Evolutionary conservation across 2,113 vertebrate genomes (phyloP).

Genomic region (Hippocampus guttulatus): DNA sequence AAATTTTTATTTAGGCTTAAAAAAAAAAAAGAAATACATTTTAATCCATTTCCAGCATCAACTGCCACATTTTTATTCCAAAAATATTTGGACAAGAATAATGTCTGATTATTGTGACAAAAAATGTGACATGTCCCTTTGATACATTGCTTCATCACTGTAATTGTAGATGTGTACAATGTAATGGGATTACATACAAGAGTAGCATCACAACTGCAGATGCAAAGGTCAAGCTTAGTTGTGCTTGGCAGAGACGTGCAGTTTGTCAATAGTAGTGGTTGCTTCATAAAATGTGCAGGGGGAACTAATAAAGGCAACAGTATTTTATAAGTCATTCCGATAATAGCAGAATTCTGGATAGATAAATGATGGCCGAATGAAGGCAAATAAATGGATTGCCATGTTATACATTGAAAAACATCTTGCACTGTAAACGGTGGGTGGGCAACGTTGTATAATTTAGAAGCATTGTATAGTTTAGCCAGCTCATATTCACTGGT

Average conservation of each 20-base stretch:
- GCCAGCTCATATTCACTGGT: neutral
- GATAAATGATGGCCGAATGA: neutral
- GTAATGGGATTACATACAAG: too few species aligned
- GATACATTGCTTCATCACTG: too few species aligned
- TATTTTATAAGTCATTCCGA: neutral
- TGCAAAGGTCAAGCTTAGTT: too few species aligned
- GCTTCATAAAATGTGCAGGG: neutral
- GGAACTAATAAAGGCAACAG: neutral
- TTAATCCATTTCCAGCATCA: neutral
- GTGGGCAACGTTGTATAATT: constrained; percentile 23
- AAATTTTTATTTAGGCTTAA: too few species aligned
- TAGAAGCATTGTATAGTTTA: constrained; percentile 20
- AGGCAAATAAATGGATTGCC: neutral
- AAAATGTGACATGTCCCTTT: too few species aligned
- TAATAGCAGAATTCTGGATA: too few species aligned
- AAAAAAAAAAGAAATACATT: constrained; percentile 12
- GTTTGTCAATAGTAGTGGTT: neutral
- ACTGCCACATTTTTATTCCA: neutral
- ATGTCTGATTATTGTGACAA: too few species aligned
- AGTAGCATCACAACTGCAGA: neutral
- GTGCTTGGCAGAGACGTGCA: too few species aligned
- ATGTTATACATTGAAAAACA: neutral
- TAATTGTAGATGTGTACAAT: too few species aligned
- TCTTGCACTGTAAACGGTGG: constrained; percentile 44
- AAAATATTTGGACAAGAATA: too few species aligned